Evolutionary conservation across 2,888 invertebrate species (phyloP), one percentile per base, ranked within the genome.

Genomic region (Incurvaria masculella): DNA sequence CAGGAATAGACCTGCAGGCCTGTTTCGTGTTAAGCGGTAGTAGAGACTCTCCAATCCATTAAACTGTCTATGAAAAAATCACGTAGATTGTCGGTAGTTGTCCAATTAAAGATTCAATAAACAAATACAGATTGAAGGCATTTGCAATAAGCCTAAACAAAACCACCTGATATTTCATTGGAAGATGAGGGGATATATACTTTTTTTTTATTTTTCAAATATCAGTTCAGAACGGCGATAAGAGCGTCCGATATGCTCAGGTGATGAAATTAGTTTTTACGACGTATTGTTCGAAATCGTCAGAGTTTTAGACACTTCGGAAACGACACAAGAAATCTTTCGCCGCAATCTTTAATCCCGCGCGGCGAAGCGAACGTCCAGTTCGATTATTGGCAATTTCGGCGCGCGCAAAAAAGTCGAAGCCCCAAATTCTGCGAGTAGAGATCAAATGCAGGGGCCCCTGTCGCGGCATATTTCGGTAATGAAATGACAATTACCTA

Each of bases 401-500:
- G 65, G 53, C 58, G 55, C 58, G 56, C 53, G 52, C 64, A 64
- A 70, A 75, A 73, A 75, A 71, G 62, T 60, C 23, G 26, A 58
- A 62, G 57, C 59, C 61, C 61, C 62, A 49, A 66, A 68, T 67
- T 59, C 67, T 59, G 42, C 14, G 18, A 44, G 27, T 42, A 42
- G 21, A 42, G 42, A 21, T 21, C 20, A 16, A 16, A 20, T 20
- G 21, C 21, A 19, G 53, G 56, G 55, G 57, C 58, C 57, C 59
- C 61, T 58, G 56, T 53, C 59, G 59, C n/a, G 63, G 67, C 70
- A 76, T 75, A 68, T 68, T 74, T 70, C 69, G 66, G 65, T 75
- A 76, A 76, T 73, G 75, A 75, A 74, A 75, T 72, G 72, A 72
- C 74, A 75, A 75, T 75, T 75, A 74, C 70, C 61, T 61, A 43